Evolutionary conservation across 1,140 invertebrate species (phyloP).

Genomic region (Hyposmocoma kahamanoa): DNA sequence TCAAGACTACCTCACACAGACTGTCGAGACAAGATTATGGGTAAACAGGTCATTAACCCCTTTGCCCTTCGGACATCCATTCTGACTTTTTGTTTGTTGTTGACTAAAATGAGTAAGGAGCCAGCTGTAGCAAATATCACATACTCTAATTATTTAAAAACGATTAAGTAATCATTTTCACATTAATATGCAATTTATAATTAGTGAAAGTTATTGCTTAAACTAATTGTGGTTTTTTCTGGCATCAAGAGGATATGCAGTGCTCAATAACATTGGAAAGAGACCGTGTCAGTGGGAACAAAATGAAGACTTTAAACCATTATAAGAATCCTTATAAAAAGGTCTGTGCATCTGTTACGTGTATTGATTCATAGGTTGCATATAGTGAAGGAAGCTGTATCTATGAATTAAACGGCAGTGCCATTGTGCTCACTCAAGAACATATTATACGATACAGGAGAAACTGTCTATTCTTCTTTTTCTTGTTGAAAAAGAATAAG

Average conservation of each 20-base stretch:
- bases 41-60: background rate
- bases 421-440: too few species aligned
- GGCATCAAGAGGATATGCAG: slow-evolving; percentile 66
- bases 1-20: too few species aligned
- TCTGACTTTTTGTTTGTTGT: background rate
- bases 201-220: background rate
- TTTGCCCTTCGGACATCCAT: background rate
- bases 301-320: slow-evolving; percentile 64
- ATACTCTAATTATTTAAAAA: slow-evolving; percentile 6
- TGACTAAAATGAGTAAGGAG: slow-evolving; percentile 4
- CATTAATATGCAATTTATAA: background rate
- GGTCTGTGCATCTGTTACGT: slow-evolving; percentile 37
- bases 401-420: too few species aligned
- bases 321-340: slow-evolving; percentile 63
- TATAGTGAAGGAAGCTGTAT: background rate
- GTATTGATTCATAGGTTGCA: slow-evolving; percentile 1
- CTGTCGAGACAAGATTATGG: too few species aligned
- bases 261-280: slow-evolving; percentile 60
- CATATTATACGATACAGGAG: too few species aligned
- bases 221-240: slow-evolving; percentile 41
- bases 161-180: slow-evolving; percentile 6
- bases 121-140: too few species aligned
- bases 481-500: too few species aligned
- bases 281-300: slow-evolving; percentile 53
- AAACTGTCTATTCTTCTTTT: too few species aligned